These are phyloP conservation scores for Hirtodrosophila histrioides DNA, from an alignment of 2,888 invertebrate species.

Conservation along the genomic window DNA sequence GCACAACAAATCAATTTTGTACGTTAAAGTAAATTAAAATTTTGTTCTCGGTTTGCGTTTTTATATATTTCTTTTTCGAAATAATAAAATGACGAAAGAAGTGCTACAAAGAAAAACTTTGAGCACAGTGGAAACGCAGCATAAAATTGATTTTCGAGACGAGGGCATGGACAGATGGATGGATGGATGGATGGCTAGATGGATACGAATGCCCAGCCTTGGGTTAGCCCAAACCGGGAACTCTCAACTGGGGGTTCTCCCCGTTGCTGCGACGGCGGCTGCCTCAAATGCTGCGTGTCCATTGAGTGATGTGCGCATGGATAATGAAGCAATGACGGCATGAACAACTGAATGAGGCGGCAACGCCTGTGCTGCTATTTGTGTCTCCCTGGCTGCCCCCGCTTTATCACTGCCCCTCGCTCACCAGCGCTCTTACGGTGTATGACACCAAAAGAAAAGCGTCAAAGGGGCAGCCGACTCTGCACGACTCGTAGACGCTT, in stretches of 20 bases:
- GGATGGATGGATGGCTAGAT: slow-evolving; percentile 35
- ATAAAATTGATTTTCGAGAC: slow-evolving; percentile 64
- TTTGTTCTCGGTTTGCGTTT: slow-evolving; percentile 28
- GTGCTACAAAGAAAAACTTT: slow-evolving; percentile 48
- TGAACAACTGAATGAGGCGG: slow-evolving; percentile 55
- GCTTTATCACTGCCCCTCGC: slow-evolving; percentile 26
- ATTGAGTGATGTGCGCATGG: slow-evolving; percentile 74
- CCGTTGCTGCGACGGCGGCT: slow-evolving; percentile 3
- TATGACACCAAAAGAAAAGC: slow-evolving; percentile 47
- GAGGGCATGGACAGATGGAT: slow-evolving; percentile 24
- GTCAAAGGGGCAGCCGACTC: slow-evolving; percentile 65
- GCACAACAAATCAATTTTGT: slow-evolving; percentile 64
- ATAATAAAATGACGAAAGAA: slow-evolving; percentile 57
- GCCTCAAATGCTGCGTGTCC: slow-evolving; percentile 43
- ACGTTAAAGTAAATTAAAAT: slow-evolving; percentile 44
- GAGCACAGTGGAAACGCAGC: slow-evolving; percentile 21
- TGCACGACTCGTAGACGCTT: slow-evolving; percentile 37
- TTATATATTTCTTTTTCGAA: slow-evolving; percentile 19
- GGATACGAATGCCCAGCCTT: slow-evolving; percentile 35
- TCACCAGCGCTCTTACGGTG: slow-evolving; percentile 13
- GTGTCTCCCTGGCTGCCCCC: slow-evolving; percentile 39
- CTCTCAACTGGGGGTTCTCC: slow-evolving; percentile 24
- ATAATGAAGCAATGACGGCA: slow-evolving; percentile 69
- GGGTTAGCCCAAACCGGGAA: slow-evolving; percentile 19
- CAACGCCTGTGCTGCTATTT: slow-evolving; percentile 42